Evolutionary conservation across 2,888 invertebrate genomes (phyloP), one percentile per base, ranked within the genome.

Genomic region (Sipha maydis): DNA sequence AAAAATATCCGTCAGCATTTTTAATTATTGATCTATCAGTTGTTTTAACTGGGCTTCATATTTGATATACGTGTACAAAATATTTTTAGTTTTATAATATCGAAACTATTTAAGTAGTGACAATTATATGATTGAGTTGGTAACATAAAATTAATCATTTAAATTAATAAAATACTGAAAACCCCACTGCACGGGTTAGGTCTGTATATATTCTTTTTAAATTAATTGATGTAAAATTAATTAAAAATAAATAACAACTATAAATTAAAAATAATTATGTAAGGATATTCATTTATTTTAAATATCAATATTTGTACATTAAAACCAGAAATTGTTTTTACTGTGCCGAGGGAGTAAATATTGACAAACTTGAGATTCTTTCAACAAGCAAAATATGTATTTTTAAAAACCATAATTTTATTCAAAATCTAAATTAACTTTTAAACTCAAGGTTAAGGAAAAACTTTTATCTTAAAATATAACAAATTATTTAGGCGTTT

Each of bases 341-440:
- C 41, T 67, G n/a, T 82, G 21, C 82, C 54, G 71, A n/a, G n/a
- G 54, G 54, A n/a, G 34, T 73, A 71, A 83, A 83, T 83, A 83
- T 83, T 73, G 83, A 83, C 31, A 83, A 71, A 71, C 54, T 73
- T 73, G 61, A 61, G 25, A 34, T 61, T 56, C 25, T 78, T 21
- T 54, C n/a, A 25, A 11, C 25, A 54, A 75, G 38, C 71, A 54
- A 73, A 83, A 54, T 54, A 34, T 83, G 19, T 21, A 73, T 73
- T 83, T 31, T n/a, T 14, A 83, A 56, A 83, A 83, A 56, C 54
- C 73, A 73, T 83, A 34, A 34, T 11, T 54, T 34, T 34, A 83
- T 83, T n/a, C 54, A 34, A 83, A 73, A 73, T 69, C n/a, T 9
- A 54, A 54, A 83, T 73, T n/a, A 73, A 83, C 56, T 56, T 83